These are phyloP conservation scores for Dexiosoma caninum DNA, from an alignment of 2,888 invertebrate genomes.

Conservation along the genomic window DNA sequence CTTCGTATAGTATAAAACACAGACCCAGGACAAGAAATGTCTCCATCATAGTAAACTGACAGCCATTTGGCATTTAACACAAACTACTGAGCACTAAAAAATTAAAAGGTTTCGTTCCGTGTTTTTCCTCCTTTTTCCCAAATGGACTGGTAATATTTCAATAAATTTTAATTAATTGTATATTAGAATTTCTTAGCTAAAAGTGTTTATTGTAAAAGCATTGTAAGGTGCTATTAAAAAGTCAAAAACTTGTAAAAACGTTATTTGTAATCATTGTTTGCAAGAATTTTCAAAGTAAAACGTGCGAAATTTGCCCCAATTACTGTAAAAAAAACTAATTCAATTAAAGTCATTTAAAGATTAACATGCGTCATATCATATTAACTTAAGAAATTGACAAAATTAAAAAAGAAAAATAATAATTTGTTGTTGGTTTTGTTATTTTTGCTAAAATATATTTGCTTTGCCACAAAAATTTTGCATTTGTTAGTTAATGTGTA, in stretches of 20 bases:
- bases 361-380: slow-evolving; percentile 29
- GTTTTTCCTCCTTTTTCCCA: background rate
- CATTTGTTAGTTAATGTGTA: background rate
- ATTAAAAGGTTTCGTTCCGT: slow-evolving; percentile 16
- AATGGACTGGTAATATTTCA: background rate
- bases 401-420: background rate
- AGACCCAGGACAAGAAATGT: slow-evolving; percentile 83
- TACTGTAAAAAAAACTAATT: slow-evolving; percentile 13
- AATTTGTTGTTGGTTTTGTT: background rate
- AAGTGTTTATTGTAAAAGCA: slow-evolving; percentile 35
- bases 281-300: slow-evolving; percentile 56
- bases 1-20: slow-evolving; percentile 83
- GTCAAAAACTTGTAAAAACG: slow-evolving; percentile 20
- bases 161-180: background rate
- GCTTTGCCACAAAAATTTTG: background rate
- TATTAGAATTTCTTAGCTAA: background rate
- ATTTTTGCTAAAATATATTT: background rate
- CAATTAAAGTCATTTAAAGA: slow-evolving; percentile 4
- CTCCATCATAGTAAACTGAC: slow-evolving; percentile 80
- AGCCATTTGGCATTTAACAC: slow-evolving; percentile 70
- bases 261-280: slow-evolving; percentile 32
- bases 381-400: background rate
- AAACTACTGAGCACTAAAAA: slow-evolving; percentile 51
- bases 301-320: slow-evolving; percentile 66
- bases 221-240: slow-evolving; percentile 44